Evolutionary conservation across 92 coral and sea anemone species (phyloP).

Genomic region (Epizoanthus stellaris): DNA sequence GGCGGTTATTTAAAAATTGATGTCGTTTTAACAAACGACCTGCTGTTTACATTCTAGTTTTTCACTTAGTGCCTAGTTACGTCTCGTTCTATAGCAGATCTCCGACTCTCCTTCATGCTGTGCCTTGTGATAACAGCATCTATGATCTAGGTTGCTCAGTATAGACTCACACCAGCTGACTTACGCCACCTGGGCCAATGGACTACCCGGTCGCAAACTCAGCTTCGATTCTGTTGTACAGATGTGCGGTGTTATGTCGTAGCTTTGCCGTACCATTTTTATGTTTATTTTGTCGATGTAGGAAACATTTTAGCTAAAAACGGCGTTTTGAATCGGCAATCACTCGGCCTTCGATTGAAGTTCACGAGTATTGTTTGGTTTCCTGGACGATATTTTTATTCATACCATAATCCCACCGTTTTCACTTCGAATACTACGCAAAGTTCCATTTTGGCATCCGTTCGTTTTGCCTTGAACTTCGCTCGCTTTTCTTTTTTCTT

Average conservation of each 20-base stretch:
- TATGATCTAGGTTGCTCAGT: neutral
- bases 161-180: neutral
- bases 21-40: no score
- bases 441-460: neutral
- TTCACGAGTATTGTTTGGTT: neutral
- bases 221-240: no score
- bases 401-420: conserved; percentile 4
- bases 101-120: neutral
- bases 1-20: no score
- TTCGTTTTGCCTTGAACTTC: neutral
- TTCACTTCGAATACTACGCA: neutral
- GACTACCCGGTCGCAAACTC: no score
- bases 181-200: no score
- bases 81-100: neutral
- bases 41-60: no score
- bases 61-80: no score
- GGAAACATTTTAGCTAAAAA: neutral
- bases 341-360: neutral
- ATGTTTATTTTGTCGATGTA: no score
- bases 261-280: no score
- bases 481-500: neutral
- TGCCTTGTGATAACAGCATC: neutral
- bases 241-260: no score
- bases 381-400: neutral
- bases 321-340: neutral